phyloP scores from a whole-genome alignment of 2,797 vertebrate genomes.

The Trematomus bernacchii region DNA sequence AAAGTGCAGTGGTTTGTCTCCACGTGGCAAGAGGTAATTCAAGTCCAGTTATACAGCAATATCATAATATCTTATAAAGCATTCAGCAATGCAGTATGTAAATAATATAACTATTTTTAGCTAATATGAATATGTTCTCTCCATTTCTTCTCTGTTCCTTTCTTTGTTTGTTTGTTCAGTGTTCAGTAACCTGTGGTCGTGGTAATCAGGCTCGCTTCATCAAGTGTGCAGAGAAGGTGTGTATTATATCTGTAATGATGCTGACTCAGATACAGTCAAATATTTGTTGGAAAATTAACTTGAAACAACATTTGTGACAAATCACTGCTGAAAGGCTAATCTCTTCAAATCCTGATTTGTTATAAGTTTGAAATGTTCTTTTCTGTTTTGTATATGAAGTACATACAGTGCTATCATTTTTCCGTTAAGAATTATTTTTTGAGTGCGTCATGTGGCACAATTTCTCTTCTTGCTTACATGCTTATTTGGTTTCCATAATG shows the following conservation, averaged over 20 bases:
- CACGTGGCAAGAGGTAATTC: slow-evolving; percentile 89
- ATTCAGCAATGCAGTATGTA: neutral
- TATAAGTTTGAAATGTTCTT: neutral
- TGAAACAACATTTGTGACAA: neutral
- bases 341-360: neutral
- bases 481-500: slow-evolving; percentile 1
- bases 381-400: neutral
- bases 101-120: neutral
- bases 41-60: neutral
- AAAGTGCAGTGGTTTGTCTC: slow-evolving; percentile 92
- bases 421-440: neutral
- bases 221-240: slow-evolving; percentile 89
- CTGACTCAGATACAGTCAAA: neutral
- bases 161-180: slow-evolving; percentile 76
- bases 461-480: neutral
- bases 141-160: slow-evolving; percentile 12
- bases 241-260: slow-evolving; percentile 22
- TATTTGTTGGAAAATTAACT: neutral
- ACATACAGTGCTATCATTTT: neutral
- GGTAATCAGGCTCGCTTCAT: slow-evolving; percentile 88
- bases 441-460: neutral
- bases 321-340: neutral
- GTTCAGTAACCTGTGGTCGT: slow-evolving; percentile 88
- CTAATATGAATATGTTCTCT: slow-evolving; percentile 1
- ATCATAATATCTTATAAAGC: neutral